Evolutionary conservation across 2,888 invertebrate species (phyloP).

Genomic region (Stenoptilia bipunctidactyla): DNA sequence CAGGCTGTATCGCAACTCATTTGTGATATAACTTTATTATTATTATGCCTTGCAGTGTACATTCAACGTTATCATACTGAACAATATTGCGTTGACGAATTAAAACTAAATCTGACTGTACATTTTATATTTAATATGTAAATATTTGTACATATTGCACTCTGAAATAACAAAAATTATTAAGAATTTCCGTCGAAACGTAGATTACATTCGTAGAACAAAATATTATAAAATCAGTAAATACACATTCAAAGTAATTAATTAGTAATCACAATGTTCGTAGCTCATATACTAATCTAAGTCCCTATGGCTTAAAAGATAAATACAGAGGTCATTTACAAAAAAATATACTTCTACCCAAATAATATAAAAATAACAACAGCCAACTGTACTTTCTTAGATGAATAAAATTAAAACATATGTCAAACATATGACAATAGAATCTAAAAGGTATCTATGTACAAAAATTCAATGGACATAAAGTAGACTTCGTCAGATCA

Average conservation of each 20-base stretch:
- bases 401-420: slow-evolving; percentile 70
- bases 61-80: slow-evolving; percentile 56
- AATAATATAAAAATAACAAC: slow-evolving; percentile 72
- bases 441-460: slow-evolving; percentile 64
- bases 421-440: slow-evolving; percentile 69
- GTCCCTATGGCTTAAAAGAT: slow-evolving; percentile 68
- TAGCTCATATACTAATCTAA: slow-evolving; percentile 62
- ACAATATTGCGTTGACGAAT: slow-evolving; percentile 64
- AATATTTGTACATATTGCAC: slow-evolving; percentile 83
- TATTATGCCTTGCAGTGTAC: slow-evolving; percentile 65
- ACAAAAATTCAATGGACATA: slow-evolving; percentile 47
- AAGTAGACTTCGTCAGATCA: slow-evolving; percentile 26
- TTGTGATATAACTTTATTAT: slow-evolving; percentile 43
- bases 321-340: slow-evolving; percentile 71
- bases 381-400: slow-evolving; percentile 71
- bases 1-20: slow-evolving; percentile 29
- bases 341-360: slow-evolving; percentile 69
- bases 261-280: slow-evolving; percentile 60
- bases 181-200: slow-evolving; percentile 58
- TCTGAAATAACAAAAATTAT: slow-evolving; percentile 71
- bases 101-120: slow-evolving; percentile 69
- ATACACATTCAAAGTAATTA: slow-evolving; percentile 55
- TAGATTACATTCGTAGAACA: slow-evolving; percentile 56
- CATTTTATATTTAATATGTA: slow-evolving; percentile 67
- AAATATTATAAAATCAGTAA: slow-evolving; percentile 39